Percentiles rank a stretch among this genome's conserved stretches.
Conservation (phyloP, 2,888 invertebrate genomes). For the Carterocephalus palaemon region DNA sequence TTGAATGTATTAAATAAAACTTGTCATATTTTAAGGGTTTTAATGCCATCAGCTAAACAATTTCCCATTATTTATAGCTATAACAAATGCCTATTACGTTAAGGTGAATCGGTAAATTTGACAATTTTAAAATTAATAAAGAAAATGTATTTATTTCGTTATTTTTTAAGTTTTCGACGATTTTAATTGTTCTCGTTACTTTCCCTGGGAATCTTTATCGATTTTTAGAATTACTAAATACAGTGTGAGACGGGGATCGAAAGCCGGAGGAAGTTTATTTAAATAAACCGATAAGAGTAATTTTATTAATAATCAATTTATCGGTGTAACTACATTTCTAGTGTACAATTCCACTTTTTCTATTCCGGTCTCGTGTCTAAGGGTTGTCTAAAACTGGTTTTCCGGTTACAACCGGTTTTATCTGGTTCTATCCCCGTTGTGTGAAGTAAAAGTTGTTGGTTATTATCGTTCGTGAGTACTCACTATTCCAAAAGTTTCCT, state of each 20-base stretch:
- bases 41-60: no score
- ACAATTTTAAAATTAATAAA: constrained; percentile 42
- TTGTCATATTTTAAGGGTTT: no score
- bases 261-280: constrained; percentile 29
- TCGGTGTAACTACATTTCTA: constrained; percentile 53
- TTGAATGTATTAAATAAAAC: no score
- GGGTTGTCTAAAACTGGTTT: constrained; percentile 28
- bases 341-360: constrained; percentile 68
- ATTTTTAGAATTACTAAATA: constrained; percentile 64
- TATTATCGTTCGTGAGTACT: constrained; percentile 52
- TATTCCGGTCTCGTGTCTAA: constrained; percentile 44
- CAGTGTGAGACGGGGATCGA: constrained; percentile 50
- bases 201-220: constrained; percentile 75
- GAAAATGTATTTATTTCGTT: constrained; percentile 75
- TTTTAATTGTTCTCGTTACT: constrained; percentile 77
- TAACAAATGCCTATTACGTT: constrained; percentile 11
- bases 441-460: constrained; percentile 46
- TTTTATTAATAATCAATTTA: constrained; percentile 22
- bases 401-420: constrained; percentile 30
- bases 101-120: constrained; percentile 25
- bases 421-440: constrained; percentile 47
- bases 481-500: constrained; percentile 70
- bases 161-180: constrained; percentile 75
- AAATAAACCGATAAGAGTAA: constrained; percentile 26
- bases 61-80: not conserved